A percentile compares a stretch with the other conserved stretches of the same genome.
Evolutionary conservation across 1,140 invertebrate genomes (phyloP).

Genomic region (Conus betulinus): DNA sequence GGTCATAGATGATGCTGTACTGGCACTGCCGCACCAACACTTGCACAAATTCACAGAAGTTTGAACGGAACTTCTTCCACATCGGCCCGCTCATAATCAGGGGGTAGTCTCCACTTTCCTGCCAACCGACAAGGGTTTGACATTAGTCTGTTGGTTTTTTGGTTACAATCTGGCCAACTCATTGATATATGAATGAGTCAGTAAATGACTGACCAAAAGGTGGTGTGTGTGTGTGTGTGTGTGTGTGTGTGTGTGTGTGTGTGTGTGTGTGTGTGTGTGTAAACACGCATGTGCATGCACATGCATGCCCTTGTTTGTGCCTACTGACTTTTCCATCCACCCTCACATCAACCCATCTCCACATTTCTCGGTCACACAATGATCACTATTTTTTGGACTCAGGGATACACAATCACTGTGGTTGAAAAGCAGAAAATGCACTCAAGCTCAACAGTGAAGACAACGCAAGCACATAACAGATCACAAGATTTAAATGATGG

Average conservation of each 20-base stretch:
- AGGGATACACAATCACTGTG: too few species aligned
- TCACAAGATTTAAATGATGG: too few species aligned
- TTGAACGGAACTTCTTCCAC: constrained; percentile 97
- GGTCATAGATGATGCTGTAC: constrained; percentile 99
- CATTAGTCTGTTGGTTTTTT: neutral
- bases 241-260: neutral
- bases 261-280: too few species aligned
- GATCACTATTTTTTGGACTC: too few species aligned
- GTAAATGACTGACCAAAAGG: neutral
- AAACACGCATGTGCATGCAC: too few species aligned
- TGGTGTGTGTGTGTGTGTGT: neutral
- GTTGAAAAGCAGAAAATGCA: too few species aligned
- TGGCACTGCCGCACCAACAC: constrained; percentile 98
- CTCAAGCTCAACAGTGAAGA: too few species aligned
- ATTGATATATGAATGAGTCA: neutral
- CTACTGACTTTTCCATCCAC: too few species aligned
- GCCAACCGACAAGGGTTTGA: constrained; percentile 44
- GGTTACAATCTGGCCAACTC: neutral
- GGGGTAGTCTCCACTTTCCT: constrained; percentile 99
- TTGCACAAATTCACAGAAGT: constrained; percentile 99
- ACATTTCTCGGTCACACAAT: too few species aligned
- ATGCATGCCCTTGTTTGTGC: too few species aligned
- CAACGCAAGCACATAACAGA: too few species aligned
- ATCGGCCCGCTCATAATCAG: constrained; percentile 97
- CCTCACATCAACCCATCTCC: too few species aligned